Base-by-base conservation (phyloP, 1,140 invertebrate genomes). In the Drosophila repletoides region DNA sequence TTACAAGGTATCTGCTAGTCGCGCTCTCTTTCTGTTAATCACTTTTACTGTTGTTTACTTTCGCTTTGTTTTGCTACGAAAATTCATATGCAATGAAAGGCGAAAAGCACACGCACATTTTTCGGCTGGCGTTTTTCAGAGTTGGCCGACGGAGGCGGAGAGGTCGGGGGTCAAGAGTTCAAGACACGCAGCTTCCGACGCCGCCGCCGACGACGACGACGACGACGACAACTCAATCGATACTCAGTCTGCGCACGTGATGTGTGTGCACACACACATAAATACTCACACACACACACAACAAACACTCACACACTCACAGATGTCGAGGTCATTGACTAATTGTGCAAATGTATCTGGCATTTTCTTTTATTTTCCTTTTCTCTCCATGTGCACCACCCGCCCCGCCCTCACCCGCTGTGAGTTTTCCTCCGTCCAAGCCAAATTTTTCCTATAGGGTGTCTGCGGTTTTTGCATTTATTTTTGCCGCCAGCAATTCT, bases 131-230 rank as follows among this genome's bases (percentile, higher is more conserved):
- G 48, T 46, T 56, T 66, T 41, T 48, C 31, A 22, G 59, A 5
- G 48, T 19, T n/a, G n/a, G n/a, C n/a, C n/a, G n/a, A n/a, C n/a
- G n/a, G n/a, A n/a, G n/a, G n/a, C n/a, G n/a, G n/a, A n/a, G n/a
- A n/a, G n/a, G n/a, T n/a, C n/a, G n/a, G 79, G 79, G 79, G 80
- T 84, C 79, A 84, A 84, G 75, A 84, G 79, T 84, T 84, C 80
- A 86, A 74, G 74, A 79, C 74, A 86, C 75, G 67, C 79, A 84
- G 79, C 79, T 84, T 84, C 79, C 79, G 79, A 77, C 63, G 73
- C 55, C 73, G 45, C 40, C 46, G 72, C 9, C 66, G 12, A 15
- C 52, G 26, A 24, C 65, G 10, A 49, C 67, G 12, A 63, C 34
- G 60, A 49, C 36, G 40, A 29, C 72, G 69, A 84, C 79, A 65